A percentile compares a stretch with the other conserved stretches of the same genome.
These are phyloP conservation scores for Eospalax fontanierii DNA, from an alignment of 2,797 vertebrate genomes.

Conservation along the genomic window DNA sequence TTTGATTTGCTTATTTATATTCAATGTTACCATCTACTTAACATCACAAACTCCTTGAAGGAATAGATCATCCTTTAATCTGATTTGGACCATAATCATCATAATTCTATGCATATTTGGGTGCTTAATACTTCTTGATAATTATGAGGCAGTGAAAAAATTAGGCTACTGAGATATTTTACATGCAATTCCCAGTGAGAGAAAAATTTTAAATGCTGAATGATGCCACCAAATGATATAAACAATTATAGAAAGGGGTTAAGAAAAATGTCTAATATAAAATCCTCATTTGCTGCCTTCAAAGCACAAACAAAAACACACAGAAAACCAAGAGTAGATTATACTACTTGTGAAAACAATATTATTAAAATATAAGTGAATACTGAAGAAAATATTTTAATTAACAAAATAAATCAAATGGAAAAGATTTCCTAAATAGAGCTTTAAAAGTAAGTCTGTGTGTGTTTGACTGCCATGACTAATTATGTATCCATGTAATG, in stretches of 20 bases:
- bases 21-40: slow-evolving; percentile 80
- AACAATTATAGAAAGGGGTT: slow-evolving; percentile 83
- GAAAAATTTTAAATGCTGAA: slow-evolving; percentile 78
- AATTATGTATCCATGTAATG: slow-evolving; percentile 94
- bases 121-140: slow-evolving; percentile 81
- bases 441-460: slow-evolving; percentile 92
- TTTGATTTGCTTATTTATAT: slow-evolving; percentile 85
- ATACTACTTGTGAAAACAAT: slow-evolving; percentile 85
- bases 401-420: slow-evolving; percentile 93
- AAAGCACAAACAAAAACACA: slow-evolving; percentile 85
- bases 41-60: slow-evolving; percentile 77
- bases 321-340: slow-evolving; percentile 87
- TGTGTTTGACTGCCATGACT: slow-evolving; percentile 92
- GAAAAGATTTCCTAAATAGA: slow-evolving; percentile 93
- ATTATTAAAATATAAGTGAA: slow-evolving; percentile 90
- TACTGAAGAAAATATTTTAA: slow-evolving; percentile 91
- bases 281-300: slow-evolving; percentile 82
- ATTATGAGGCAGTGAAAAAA: slow-evolving; percentile 75
- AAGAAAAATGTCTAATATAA: slow-evolving; percentile 83
- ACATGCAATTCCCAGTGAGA: slow-evolving; percentile 53
- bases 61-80: slow-evolving; percentile 82
- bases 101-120: slow-evolving; percentile 84
- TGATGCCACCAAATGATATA: slow-evolving; percentile 82
- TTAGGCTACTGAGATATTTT: slow-evolving; percentile 54
- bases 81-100: slow-evolving; percentile 83